phyloP scores from a whole-genome alignment of 2,888 invertebrate genomes.

The Muschampia staudingeri region DNA sequence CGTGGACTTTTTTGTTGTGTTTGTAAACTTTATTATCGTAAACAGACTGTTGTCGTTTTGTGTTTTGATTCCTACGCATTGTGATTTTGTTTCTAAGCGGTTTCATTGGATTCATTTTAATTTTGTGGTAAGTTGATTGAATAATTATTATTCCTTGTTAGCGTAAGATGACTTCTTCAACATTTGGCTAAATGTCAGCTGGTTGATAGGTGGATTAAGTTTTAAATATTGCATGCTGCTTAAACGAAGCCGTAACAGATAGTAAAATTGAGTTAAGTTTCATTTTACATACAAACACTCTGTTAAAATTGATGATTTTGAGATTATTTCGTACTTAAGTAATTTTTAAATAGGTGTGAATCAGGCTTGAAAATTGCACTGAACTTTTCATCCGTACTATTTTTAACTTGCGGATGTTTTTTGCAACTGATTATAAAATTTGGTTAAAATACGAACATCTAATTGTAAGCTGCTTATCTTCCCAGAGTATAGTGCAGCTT shows the following conservation, averaged over 20 bases:
- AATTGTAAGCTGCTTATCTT: constrained; percentile 5
- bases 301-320: constrained; percentile 5
- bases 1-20: too few species aligned
- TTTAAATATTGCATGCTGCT: constrained; percentile 15
- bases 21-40: constrained; percentile 14
- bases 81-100: constrained; percentile 31
- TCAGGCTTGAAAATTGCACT: neutral
- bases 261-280: constrained; percentile 22
- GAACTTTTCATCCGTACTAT: neutral
- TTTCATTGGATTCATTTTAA: constrained; percentile 36
- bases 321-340: neutral
- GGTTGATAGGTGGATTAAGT: too few species aligned
- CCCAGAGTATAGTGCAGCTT: constrained; percentile 15
- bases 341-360: neutral
- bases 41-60: constrained; percentile 38
- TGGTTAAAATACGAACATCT: constrained; percentile 5
- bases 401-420: neutral
- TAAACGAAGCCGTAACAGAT: neutral
- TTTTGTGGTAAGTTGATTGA: constrained; percentile 32
- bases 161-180: too few species aligned
- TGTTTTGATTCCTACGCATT: constrained; percentile 45
- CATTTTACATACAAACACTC: constrained; percentile 35
- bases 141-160: neutral
- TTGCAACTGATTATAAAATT: neutral
- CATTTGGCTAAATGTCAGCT: too few species aligned